Percentiles rank a stretch among this genome's conserved stretches.
phyloP scores from a whole-genome alignment of 2,113 vertebrate species.

The Cephalopholis sonnerati region DNA sequence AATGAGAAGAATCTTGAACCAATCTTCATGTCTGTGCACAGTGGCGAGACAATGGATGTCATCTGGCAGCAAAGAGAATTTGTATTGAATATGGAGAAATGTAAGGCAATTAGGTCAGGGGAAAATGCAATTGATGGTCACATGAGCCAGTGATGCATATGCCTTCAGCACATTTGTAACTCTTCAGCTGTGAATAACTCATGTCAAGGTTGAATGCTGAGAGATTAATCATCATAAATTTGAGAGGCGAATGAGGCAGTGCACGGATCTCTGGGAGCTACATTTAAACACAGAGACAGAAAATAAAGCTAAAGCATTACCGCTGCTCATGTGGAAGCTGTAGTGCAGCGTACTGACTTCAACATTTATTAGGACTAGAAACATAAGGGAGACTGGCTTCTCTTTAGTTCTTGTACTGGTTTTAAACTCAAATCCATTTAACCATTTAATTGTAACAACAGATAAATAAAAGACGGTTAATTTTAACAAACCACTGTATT shows the following conservation, averaged over 20 bases:
- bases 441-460: background rate
- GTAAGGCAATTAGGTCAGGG: slow-evolving; percentile 88
- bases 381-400: background rate
- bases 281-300: slow-evolving; percentile 14
- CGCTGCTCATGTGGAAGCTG: background rate
- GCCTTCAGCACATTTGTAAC: slow-evolving; percentile 88
- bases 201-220: slow-evolving; percentile 87
- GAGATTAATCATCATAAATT: slow-evolving; percentile 89
- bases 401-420: background rate
- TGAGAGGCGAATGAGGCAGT: slow-evolving; percentile 84
- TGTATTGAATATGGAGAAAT: slow-evolving; percentile 90
- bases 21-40: slow-evolving; percentile 77
- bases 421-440: background rate
- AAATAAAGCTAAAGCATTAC: background rate
- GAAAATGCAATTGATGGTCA: slow-evolving; percentile 88
- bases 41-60: slow-evolving; percentile 82
- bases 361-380: background rate
- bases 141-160: slow-evolving; percentile 86
- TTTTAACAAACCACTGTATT: background rate
- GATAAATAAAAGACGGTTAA: background rate
- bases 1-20: slow-evolving; percentile 45
- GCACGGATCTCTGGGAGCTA: slow-evolving; percentile 5
- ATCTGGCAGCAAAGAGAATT: slow-evolving; percentile 86
- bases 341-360: background rate
- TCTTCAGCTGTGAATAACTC: slow-evolving; percentile 89